These are phyloP conservation scores for Fringilla coelebs DNA, from an alignment of 2,797 vertebrate species.

Conservation along the genomic window DNA sequence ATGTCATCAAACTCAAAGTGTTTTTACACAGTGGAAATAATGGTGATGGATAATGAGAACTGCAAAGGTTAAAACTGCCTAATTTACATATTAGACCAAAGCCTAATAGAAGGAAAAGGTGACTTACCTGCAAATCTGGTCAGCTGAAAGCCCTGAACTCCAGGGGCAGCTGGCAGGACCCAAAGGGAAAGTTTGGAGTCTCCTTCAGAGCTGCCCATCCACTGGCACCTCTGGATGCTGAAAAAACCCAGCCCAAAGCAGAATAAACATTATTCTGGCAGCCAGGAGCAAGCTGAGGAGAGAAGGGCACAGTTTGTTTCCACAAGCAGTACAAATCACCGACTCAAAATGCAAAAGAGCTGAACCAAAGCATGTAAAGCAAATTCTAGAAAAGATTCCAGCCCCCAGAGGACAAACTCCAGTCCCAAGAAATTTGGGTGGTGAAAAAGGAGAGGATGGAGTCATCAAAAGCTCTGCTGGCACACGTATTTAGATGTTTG, in stretches of 20 bases:
- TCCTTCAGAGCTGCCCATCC: not conserved
- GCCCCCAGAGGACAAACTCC: not conserved
- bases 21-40: not conserved
- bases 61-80: not conserved
- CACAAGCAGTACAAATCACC: not conserved
- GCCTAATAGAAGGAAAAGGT: not conserved
- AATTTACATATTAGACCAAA: not conserved
- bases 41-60: not conserved
- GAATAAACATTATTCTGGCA: not conserved
- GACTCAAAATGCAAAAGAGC: not conserved
- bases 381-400: not conserved
- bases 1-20: not conserved
- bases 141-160: not conserved
- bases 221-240: not conserved
- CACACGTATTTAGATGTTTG: rapidly evolving
- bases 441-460: not conserved
- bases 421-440: not conserved
- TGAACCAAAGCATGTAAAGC: not conserved
- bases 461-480: not conserved
- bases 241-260: not conserved
- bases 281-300: not conserved
- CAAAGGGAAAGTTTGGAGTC: not conserved
- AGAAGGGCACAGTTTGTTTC: not conserved
- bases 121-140: not conserved
- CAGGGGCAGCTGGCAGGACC: not conserved